Evolutionary conservation across 1,140 invertebrate genomes (phyloP).

Genomic region (Phocides pigmalion): DNA sequence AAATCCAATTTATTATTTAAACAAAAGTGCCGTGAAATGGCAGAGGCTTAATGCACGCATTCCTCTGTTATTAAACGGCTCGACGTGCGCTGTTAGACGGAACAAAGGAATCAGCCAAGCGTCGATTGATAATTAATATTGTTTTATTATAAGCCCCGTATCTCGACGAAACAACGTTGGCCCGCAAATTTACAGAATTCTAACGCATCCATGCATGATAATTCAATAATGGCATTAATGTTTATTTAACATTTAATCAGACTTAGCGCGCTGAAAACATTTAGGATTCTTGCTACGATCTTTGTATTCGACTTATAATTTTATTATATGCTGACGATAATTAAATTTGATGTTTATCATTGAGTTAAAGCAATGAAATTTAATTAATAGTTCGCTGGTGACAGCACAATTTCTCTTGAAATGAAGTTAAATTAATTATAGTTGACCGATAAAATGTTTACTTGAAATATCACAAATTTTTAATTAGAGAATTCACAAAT

Average conservation of each 20-base stretch:
- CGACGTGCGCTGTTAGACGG: slow-evolving; percentile 40
- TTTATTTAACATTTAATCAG: slow-evolving; percentile 60
- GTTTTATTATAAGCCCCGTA: slow-evolving; percentile 79
- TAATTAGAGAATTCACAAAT: no score
- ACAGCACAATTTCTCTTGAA: no score
- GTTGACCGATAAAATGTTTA: no score
- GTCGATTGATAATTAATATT: slow-evolving; percentile 80
- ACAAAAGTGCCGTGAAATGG: slow-evolving; percentile 73
- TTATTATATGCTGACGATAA: no score
- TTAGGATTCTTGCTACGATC: slow-evolving; percentile 25
- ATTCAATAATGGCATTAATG: slow-evolving; percentile 68
- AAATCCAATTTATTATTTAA: slow-evolving; percentile 79
- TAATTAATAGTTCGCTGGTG: no score
- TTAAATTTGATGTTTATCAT: no score
- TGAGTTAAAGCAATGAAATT: no score
- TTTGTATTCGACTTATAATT: not conserved
- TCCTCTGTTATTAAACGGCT: slow-evolving; percentile 70
- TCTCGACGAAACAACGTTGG: slow-evolving; percentile 57
- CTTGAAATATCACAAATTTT: no score
- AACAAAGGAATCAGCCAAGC: slow-evolving; percentile 73
- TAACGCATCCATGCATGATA: slow-evolving; percentile 63
- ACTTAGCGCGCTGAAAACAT: not conserved
- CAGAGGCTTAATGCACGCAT: slow-evolving; percentile 72
- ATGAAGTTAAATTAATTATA: no score
- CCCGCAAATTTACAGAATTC: slow-evolving; percentile 48